Evolutionary conservation across 1,140 invertebrate genomes (phyloP).

Genomic region (Mycetomoellerius zeteki): DNA sequence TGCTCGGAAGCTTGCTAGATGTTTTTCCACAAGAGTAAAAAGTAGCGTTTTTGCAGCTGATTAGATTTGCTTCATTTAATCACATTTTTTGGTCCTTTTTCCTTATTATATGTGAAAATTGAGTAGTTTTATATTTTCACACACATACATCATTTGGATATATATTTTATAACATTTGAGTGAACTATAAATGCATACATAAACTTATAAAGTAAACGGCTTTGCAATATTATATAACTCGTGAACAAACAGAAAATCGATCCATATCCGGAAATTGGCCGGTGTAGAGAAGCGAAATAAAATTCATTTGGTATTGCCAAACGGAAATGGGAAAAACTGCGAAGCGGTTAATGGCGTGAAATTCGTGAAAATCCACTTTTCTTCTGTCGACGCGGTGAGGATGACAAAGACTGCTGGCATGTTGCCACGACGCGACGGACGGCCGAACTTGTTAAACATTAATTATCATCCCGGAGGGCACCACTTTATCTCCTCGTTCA

Average conservation of each 20-base stretch:
- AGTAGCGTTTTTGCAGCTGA: not conserved
- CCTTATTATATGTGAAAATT: not conserved
- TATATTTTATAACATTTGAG: not conserved
- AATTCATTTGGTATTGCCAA: slow-evolving; percentile 6
- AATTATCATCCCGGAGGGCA: slow-evolving; percentile 71
- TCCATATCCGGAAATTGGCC: not conserved
- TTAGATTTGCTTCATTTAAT: not conserved
- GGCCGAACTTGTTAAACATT: slow-evolving; percentile 78
- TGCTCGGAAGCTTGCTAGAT: not conserved
- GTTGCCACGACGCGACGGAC: slow-evolving; percentile 41
- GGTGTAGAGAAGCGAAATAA: not conserved
- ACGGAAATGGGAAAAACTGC: slow-evolving; percentile 1
- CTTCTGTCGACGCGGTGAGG: slow-evolving; percentile 28
- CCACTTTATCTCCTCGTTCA: slow-evolving; percentile 46
- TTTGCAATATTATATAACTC: not conserved
- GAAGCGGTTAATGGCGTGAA: slow-evolving; percentile 57
- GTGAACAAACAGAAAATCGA: slow-evolving; percentile 23
- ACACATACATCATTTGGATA: not conserved
- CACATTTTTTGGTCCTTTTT: slow-evolving; percentile 28
- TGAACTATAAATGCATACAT: not conserved
- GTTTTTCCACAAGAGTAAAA: not conserved
- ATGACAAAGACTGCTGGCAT: slow-evolving; percentile 52
- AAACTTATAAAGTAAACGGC: not conserved
- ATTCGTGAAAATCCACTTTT: slow-evolving; percentile 52
- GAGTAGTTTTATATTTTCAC: not conserved